phyloP scores from a whole-genome alignment of 2,113 vertebrate species.

The Raja brachyura region DNA sequence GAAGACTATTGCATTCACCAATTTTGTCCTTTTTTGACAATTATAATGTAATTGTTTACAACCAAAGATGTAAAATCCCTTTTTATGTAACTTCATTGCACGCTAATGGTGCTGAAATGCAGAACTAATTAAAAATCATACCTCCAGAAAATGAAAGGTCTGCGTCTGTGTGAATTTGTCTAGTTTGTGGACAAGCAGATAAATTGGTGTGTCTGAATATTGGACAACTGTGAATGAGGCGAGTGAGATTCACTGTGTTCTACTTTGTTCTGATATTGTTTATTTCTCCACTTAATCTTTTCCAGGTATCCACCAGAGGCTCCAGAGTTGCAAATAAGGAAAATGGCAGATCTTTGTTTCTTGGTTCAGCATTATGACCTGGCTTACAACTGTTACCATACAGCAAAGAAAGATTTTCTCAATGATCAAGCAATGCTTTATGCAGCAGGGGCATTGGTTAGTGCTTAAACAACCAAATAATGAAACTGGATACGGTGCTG shows the following conservation, averaged over 20 bases:
- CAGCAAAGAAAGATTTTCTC: slow-evolving; percentile 96
- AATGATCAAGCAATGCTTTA: slow-evolving; percentile 98
- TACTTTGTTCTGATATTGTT: neutral
- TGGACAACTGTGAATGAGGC: neutral
- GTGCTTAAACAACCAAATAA: slow-evolving; percentile 44
- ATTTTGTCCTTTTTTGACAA: neutral
- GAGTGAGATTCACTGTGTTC: neutral
- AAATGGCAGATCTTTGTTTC: slow-evolving; percentile 98
- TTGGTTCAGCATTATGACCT: slow-evolving; percentile 96
- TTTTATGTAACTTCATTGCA: neutral
- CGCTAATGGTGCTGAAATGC: neutral
- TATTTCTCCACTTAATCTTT: slow-evolving; percentile 41
- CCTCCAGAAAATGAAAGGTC: neutral
- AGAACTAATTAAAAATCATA: neutral
- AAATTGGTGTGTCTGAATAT: neutral
- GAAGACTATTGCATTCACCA: neutral
- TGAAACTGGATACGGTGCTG: too few relatives aligned
- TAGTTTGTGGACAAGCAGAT: neutral
- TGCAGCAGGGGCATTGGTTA: slow-evolving; percentile 90
- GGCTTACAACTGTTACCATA: slow-evolving; percentile 96
- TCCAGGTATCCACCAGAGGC: slow-evolving; percentile 89
- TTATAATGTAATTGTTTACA: neutral
- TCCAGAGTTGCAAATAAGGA: slow-evolving; percentile 94
- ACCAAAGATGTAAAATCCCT: neutral
- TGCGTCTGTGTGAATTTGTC: neutral